These are phyloP conservation scores for Drosophila prostipennis DNA, from an alignment of 2,888 invertebrate species.

Conservation along the genomic window DNA sequence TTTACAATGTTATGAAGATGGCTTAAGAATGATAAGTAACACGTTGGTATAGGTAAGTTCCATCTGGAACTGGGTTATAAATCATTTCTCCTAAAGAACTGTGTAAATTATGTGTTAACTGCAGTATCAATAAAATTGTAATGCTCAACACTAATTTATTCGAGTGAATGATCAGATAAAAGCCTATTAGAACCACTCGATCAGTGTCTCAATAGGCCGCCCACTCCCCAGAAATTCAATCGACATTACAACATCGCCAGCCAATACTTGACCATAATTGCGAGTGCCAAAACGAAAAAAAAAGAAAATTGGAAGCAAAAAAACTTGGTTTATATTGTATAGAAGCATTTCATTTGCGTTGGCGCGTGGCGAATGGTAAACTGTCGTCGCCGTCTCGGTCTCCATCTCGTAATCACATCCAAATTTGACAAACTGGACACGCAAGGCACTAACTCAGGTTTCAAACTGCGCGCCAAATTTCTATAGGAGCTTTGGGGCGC, in stretches of 20 bases:
- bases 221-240: constrained; percentile 20
- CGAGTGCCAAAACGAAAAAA: constrained; percentile 5
- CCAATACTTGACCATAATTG: constrained; percentile 24
- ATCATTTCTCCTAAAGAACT: neutral
- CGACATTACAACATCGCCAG: constrained; percentile 14
- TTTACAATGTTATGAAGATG: constrained; percentile 9
- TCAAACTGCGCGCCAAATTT: constrained; percentile 42
- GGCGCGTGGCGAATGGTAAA: constrained; percentile 46
- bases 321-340: neutral
- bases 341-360: constrained; percentile 26
- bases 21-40: constrained; percentile 12
- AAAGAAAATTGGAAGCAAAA: neutral
- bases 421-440: constrained; percentile 50
- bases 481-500: constrained; percentile 5
- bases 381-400: constrained; percentile 24
- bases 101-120: constrained; percentile 1
- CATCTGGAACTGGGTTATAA: neutral
- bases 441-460: constrained; percentile 47
- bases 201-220: neutral
- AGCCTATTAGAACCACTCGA: constrained; percentile 16
- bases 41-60: constrained; percentile 41
- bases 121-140: neutral
- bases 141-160: neutral
- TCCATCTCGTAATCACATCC: constrained; percentile 37
- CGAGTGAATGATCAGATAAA: neutral